Evolutionary conservation across 2,888 invertebrate species (phyloP).

Genomic region (Conistra vaccinii): DNA sequence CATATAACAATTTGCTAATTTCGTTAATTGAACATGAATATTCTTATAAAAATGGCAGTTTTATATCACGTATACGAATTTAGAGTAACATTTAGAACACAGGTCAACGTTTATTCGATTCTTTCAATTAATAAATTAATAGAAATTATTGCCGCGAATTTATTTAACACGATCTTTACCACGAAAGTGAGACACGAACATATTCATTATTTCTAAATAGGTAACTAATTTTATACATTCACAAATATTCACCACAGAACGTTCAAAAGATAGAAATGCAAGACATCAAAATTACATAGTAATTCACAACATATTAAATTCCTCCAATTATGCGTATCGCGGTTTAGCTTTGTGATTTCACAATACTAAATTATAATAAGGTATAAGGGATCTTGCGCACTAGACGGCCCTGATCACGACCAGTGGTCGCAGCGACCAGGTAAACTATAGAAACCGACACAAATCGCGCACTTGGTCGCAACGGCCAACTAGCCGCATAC

Average conservation of each 20-base stretch:
- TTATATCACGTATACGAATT: conserved; percentile 87
- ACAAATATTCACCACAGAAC: conserved; percentile 18
- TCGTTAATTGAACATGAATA: conserved; percentile 75
- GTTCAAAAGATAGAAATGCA: neutral
- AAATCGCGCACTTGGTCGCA: no score
- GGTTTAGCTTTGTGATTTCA: neutral
- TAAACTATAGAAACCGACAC: no score
- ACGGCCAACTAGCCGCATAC: no score
- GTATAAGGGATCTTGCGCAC: no score
- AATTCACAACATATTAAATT: neutral
- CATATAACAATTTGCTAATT: conserved; percentile 66
- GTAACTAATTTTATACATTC: conserved; percentile 32
- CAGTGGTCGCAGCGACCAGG: no score
- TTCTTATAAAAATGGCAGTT: conserved; percentile 87
- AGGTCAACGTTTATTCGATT: conserved; percentile 70
- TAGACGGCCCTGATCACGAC: no score
- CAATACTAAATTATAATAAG: neutral
- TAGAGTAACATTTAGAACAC: conserved; percentile 79
- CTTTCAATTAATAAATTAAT: conserved; percentile 67
- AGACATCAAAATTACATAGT: neutral
- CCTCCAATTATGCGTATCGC: neutral
- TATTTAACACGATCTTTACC: conserved; percentile 46
- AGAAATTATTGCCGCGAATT: conserved; percentile 84
- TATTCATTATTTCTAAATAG: conserved; percentile 24
- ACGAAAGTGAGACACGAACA: conserved; percentile 58